Evolutionary conservation across 2,797 vertebrate species (phyloP).

Genomic region (Enteromius viviparus): DNA sequence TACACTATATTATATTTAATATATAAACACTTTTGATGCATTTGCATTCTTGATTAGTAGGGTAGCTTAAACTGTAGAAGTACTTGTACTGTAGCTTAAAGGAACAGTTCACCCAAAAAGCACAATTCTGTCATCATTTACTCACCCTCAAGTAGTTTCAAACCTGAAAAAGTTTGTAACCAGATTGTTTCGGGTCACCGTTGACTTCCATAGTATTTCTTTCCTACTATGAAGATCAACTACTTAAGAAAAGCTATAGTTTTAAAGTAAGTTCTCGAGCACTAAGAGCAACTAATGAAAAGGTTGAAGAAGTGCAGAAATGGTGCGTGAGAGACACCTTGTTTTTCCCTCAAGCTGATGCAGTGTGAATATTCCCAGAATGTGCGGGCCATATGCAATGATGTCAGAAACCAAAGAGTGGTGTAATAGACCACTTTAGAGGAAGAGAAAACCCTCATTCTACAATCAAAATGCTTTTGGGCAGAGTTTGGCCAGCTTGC

Average conservation of each 20-base stretch:
- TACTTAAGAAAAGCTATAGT: neutral
- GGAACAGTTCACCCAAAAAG: too few relatives aligned
- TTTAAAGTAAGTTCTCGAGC: neutral
- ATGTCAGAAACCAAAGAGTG: slow-evolving; percentile 58
- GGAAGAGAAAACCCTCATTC: slow-evolving; percentile 66
- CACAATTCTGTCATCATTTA: too few relatives aligned
- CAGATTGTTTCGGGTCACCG: too few relatives aligned
- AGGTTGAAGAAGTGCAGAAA: neutral
- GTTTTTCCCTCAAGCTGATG: slow-evolving; percentile 42
- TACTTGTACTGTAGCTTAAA: too few relatives aligned
- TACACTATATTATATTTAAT: neutral
- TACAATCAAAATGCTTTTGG: slow-evolving; percentile 66
- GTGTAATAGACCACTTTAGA: slow-evolving; percentile 73
- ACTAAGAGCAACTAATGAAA: neutral
- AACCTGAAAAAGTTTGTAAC: too few relatives aligned
- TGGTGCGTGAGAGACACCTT: neutral
- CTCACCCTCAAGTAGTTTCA: too few relatives aligned
- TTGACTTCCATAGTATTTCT: too few relatives aligned
- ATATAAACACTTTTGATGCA: neutral
- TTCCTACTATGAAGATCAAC: too few relatives aligned
- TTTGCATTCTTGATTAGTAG: neutral
- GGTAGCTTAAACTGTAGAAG: neutral
- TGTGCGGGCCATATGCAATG: slow-evolving; percentile 47
- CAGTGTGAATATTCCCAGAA: slow-evolving; percentile 38
- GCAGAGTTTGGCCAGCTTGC: slow-evolving; percentile 67